phyloP scores from a whole-genome alignment of 2,888 invertebrate genomes.

The Arge pagana region DNA sequence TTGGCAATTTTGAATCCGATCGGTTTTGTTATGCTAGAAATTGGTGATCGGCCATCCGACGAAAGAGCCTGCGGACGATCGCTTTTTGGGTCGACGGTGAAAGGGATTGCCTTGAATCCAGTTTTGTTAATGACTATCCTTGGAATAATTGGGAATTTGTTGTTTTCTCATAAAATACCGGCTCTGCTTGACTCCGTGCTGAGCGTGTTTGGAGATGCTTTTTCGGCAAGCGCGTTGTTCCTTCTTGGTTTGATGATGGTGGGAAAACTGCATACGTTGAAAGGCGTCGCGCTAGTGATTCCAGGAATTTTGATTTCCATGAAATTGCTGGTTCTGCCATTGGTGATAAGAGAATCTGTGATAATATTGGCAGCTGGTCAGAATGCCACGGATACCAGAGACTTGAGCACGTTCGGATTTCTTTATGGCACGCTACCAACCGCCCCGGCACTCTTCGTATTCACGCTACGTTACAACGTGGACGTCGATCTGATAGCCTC shows the following conservation, averaged over 20 bases:
- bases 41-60: slow-evolving; percentile 64
- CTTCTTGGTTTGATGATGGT: slow-evolving; percentile 90
- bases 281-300: slow-evolving; percentile 78
- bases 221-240: slow-evolving; percentile 90
- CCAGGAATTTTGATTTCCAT: slow-evolving; percentile 87
- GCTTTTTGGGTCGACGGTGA: slow-evolving; percentile 54
- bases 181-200: slow-evolving; percentile 75
- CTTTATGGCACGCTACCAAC: slow-evolving; percentile 95
- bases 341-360: slow-evolving; percentile 85
- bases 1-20: slow-evolving; percentile 90
- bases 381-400: slow-evolving; percentile 75
- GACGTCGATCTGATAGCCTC: slow-evolving; percentile 91
- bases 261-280: slow-evolving; percentile 80
- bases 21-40: slow-evolving; percentile 87
- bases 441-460: slow-evolving; percentile 95
- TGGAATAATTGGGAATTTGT: slow-evolving; percentile 83
- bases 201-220: slow-evolving; percentile 82
- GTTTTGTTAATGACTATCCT: slow-evolving; percentile 91
- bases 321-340: slow-evolving; percentile 84
- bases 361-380: slow-evolving; percentile 73
- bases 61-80: slow-evolving; percentile 37
- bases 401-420: slow-evolving; percentile 90
- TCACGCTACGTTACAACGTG: slow-evolving; percentile 84
- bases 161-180: slow-evolving; percentile 80
- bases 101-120: slow-evolving; percentile 84